Percentiles rank a stretch among this genome's conserved stretches.
Conservation (phyloP, 2,113 vertebrate species). For the Zosterops pallidus region DNA sequence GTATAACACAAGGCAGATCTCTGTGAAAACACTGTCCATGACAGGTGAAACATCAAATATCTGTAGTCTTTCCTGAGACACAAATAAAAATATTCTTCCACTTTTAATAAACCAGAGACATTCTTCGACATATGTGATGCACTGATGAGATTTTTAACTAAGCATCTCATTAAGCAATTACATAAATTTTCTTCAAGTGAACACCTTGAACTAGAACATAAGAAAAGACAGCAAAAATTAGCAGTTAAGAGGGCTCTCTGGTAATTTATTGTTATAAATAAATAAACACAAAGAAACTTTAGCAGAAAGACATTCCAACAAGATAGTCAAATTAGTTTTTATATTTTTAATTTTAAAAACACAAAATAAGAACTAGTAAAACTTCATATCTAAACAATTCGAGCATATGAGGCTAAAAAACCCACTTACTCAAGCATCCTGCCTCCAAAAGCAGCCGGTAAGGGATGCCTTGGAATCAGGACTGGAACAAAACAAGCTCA, state of each 20-base stretch:
- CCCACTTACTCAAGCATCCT: not conserved
- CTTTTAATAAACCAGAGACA: not conserved
- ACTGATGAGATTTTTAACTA: not conserved
- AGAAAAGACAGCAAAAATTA: not conserved
- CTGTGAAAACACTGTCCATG: not conserved
- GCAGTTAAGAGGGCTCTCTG: not conserved
- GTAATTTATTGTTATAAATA: not conserved
- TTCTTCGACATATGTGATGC: not conserved
- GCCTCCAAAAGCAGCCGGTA: not conserved
- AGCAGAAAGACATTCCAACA: not conserved
- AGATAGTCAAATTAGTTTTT: not conserved
- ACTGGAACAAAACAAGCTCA: not conserved
- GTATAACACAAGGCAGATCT: not conserved
- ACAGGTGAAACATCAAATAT: not conserved
- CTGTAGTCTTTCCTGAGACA: not conserved
- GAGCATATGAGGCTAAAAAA: not conserved
- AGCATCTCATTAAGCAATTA: not conserved
- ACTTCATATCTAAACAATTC: not conserved
- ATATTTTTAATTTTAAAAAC: not conserved
- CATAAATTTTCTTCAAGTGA: not conserved
- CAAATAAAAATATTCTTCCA: not conserved
- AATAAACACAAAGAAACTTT: not conserved
- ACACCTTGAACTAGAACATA: not conserved
- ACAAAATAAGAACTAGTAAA: not conserved
- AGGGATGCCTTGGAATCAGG: not conserved